Evolutionary conservation across 1,140 invertebrate genomes (phyloP), one percentile per base, ranked within the genome.

Genomic region (Grapholita molesta): DNA sequence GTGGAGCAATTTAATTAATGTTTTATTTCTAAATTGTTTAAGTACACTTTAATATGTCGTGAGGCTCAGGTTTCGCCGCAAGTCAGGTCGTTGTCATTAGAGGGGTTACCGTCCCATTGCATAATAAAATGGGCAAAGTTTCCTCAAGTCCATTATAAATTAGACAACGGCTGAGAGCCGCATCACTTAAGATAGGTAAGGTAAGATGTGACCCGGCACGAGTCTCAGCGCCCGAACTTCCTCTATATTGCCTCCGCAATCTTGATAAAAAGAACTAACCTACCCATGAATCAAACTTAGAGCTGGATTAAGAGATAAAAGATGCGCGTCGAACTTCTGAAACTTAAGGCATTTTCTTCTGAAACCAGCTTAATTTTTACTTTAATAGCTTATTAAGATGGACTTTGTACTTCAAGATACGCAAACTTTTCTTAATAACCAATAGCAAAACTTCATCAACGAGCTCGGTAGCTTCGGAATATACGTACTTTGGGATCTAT

Each of bases 61-160:
- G 25, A 83, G 80, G 77, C 71, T 68, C 82, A 83, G 88, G 85
- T 83, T 85, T 79, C 68, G 74, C 67, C 73, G 74, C 71, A 79
- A 88, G 83, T 88, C 83, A 86, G 86, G 82, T 87, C 81, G 82
- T 68, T 83, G 80, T 90, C 89, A 88, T 89, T 91, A 91, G 84
- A 85, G 83, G 84, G 85, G 85, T 86, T 87, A 85, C 87, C 85
- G 77, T 86, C 83, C 83, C 89, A 91, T 89, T 88, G 88, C 88
- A 90, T 91, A 90, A 91, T 91, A 91, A 91, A 91, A 91, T 91
- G 89, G 83, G 71, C 84, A 73, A 91, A 91, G 85, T 90, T 91
- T 88, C 82, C 87, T 82, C 86, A 91, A 91, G 89, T 90, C 89
- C 89, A 91, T 90, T 91, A 91, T 90, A 90, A 91, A 91, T 91